Conservation (phyloP, 2,797 vertebrate genomes). For the Centroberyx gerrardi region DNA sequence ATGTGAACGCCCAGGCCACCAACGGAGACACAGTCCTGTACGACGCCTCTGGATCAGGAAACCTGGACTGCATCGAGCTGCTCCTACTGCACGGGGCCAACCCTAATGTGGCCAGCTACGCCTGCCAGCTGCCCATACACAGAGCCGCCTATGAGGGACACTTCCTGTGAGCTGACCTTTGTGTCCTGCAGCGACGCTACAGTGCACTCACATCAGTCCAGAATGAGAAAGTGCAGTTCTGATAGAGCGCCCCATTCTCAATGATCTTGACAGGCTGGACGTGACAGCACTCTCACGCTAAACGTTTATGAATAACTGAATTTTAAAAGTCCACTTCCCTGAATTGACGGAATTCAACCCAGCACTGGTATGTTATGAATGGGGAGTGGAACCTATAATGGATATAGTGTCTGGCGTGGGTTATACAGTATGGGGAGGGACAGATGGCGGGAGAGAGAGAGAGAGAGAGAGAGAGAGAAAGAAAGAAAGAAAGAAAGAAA, state of each 20-base stretch:
- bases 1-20: slow-evolving; percentile 86
- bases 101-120: slow-evolving; percentile 87
- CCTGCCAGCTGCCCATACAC: slow-evolving; percentile 90
- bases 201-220: too few species aligned
- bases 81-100: slow-evolving; percentile 89
- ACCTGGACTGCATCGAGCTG: slow-evolving; percentile 89
- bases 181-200: not conserved
- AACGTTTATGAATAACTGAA: slow-evolving; percentile 12
- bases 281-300: slow-evolving; percentile 6
- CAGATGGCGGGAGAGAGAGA: too few species aligned
- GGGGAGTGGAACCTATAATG: too few species aligned
- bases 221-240: too few species aligned
- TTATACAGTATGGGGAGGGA: too few species aligned
- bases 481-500: not conserved
- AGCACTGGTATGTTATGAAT: too few species aligned
- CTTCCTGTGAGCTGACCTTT: slow-evolving; percentile 86
- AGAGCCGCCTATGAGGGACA: slow-evolving; percentile 90
- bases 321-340: slow-evolving; percentile 18
- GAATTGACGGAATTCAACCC: too few species aligned
- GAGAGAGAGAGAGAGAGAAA: too few species aligned
- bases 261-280: not conserved
- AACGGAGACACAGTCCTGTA: slow-evolving; percentile 89
- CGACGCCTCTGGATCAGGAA: slow-evolving; percentile 89
- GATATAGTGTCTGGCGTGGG: too few species aligned
- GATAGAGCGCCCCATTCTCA: too few species aligned